Conservation (phyloP, 1,140 invertebrate species). For the Drosophila suzukii region DNA sequence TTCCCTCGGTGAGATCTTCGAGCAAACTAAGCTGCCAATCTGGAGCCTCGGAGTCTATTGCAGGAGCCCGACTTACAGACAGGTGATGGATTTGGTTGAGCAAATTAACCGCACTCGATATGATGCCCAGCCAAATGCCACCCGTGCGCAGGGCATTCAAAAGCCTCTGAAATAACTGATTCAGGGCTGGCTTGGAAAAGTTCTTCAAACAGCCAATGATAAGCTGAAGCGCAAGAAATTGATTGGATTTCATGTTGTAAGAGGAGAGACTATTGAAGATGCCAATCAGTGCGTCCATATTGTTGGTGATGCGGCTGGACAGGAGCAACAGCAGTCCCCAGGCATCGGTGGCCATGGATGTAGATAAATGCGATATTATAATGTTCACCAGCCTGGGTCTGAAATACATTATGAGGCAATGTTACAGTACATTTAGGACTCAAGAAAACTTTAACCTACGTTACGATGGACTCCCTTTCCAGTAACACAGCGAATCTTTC, state of each 20-base stretch:
- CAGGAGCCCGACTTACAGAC: conserved; percentile 54
- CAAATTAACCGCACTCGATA: conserved; percentile 58
- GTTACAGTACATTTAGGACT: neutral
- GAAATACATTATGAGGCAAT: neutral
- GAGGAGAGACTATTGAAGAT: conserved; percentile 65
- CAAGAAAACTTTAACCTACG: conserved; percentile 21
- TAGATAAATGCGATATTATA: conserved; percentile 74
- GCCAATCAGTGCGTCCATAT: conserved; percentile 67
- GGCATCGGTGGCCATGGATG: conserved; percentile 77
- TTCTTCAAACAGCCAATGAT: conserved; percentile 57
- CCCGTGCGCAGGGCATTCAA: conserved; percentile 45
- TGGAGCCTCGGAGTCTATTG: conserved; percentile 3
- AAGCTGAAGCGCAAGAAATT: conserved; percentile 59
- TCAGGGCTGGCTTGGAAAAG: conserved; percentile 71
- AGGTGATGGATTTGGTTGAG: conserved; percentile 57
- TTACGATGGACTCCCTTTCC: conserved; percentile 51
- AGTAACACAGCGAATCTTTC: conserved; percentile 46
- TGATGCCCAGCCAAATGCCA: conserved; percentile 61
- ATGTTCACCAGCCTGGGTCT: conserved; percentile 62
- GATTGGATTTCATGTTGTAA: conserved; percentile 69
- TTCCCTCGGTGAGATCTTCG: conserved; percentile 32
- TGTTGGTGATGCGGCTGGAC: conserved; percentile 77
- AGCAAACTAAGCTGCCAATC: conserved; percentile 51
- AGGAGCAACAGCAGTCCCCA: conserved; percentile 69
- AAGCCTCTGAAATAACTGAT: conserved; percentile 66